Evolutionary conservation across 2,113 vertebrate genomes (phyloP), one percentile per base, ranked within the genome.

Genomic region (Cepphus grylle): DNA sequence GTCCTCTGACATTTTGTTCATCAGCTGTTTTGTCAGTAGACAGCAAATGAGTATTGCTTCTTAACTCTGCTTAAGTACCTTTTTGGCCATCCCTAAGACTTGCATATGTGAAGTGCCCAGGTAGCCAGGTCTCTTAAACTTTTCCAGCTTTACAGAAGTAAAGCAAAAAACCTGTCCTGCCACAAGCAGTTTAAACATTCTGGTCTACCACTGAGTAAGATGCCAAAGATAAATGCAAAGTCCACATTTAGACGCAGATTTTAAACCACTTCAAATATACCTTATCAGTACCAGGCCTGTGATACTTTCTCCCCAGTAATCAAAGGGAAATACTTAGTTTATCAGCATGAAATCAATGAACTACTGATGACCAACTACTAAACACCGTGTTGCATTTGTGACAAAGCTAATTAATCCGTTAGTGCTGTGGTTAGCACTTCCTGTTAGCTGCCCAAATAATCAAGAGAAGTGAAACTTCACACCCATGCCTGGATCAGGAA

Each of bases 381-480:
- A 91, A 82, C 47, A 30, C 11, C 34, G 26, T 2, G 13, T 12
- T 71, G 32, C 47, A 76, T n/a, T 94, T 93, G 66, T 87, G 86
- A 34, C 86, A 95, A 69, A 84, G 40, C 49, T 59, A 85, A 94
- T 87, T 95, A 95, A 94, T 89, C 83, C 5, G 12, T 91, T 93
- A 81, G 53, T 30, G 29, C 56, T 88, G 77, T 78, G 88, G 94
- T 93, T 93, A 84, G 56, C 47, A 76, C 88, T 95, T 96, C 95
- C 96, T 92, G 52, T 81, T 81, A 81, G 61, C 73, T 81, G 55
- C 43, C 69, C 77, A 93, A 96, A 96, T 87, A 96, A 87, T 63
- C 69, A 72, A 93, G 74, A 90, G 88, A 94, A 96, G 82, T 96
- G 91, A 95, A 96, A 96, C 72, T 74, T 74, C 83, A 90, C 88